Base-by-base conservation (phyloP, 2,113 vertebrate species). In the Atractosteus spatula region DNA sequence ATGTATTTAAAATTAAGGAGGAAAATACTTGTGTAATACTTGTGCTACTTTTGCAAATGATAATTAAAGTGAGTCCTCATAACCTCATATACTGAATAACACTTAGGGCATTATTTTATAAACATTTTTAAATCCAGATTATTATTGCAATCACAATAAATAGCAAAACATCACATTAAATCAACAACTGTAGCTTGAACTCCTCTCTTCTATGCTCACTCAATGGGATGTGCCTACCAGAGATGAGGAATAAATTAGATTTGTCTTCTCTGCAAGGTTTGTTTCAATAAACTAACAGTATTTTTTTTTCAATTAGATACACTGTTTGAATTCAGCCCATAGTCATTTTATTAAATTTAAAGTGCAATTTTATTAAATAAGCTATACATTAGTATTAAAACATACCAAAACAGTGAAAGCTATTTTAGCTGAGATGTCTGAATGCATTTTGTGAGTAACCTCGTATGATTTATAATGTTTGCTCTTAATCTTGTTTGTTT, bases 301-400 rank as follows among this genome's bases (percentile, higher is more conserved):
- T 72, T 83, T 45, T 29, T 83, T 43, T 82, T 43, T 77, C 59
- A 79, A 59, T 55, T 80, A 47, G 47, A 80, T 10, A 2, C 45
- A 76, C 82, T 79, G 79, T 69, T 42, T 74, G 16, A 8, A 77
- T 72, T 75, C 55, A 80, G 3, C 71, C 73, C 73, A 74, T 54
- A 84, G 43, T 29, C 8, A 72, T 5, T 73, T 83, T 78, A 84
- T 85, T 84, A 73, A n/a, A 79, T 87, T 73, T 79, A 3, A 73
- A 12, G 65, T 4, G 10, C 78, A 86, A 87, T 85, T 78, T 77
- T 73, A 83, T 90, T 83, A 45, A 76, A 74, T 77, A 8, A 75
- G 1, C 41, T 2, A 62, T 42, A 44, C 71, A 83, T 79, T 77
- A 77, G 72, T 78, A 75, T 69, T 77, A 76, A 77, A 76, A 76